Conservation (phyloP, 1,140 invertebrate species). For the Agrilus planipennis region DNA sequence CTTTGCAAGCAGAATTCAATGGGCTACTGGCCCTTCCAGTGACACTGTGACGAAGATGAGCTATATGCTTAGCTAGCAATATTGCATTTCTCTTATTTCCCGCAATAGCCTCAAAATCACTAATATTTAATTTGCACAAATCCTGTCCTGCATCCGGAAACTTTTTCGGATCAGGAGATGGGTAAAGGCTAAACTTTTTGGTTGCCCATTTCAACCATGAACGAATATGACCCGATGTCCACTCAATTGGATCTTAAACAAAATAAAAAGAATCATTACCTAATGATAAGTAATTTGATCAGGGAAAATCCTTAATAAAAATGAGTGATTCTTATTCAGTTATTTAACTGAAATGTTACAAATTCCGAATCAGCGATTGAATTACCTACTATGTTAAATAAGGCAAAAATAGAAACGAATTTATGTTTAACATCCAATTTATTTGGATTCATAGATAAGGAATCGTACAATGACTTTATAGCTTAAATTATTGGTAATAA, state of each 20-base stretch:
- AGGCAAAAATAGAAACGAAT: neutral
- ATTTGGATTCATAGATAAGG: too few relatives aligned
- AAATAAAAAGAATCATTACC: constrained; percentile 5
- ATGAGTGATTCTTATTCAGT: neutral
- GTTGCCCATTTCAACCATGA: constrained; percentile 55
- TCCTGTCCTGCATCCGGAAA: constrained; percentile 48
- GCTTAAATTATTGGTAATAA: neutral
- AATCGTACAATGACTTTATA: neutral
- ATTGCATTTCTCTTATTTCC: constrained; percentile 31
- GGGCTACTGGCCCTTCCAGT: constrained; percentile 40
- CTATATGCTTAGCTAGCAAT: constrained; percentile 39
- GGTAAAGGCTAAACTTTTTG: constrained; percentile 44
- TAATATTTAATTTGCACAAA: constrained; percentile 40
- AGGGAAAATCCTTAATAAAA: constrained; percentile 1
- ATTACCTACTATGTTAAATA: neutral
- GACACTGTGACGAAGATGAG: constrained; percentile 34
- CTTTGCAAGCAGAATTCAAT: constrained; percentile 27
- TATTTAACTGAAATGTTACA: neutral
- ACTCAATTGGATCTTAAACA: constrained; percentile 46
- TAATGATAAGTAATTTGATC: constrained; percentile 4
- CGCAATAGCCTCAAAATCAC: constrained; percentile 39
- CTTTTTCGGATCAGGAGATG: constrained; percentile 36
- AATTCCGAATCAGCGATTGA: neutral
- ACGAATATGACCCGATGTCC: constrained; percentile 45
- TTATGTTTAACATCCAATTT: too few relatives aligned